Conservation (phyloP, 2,797 vertebrate species). For the Anguilla obscura region DNA sequence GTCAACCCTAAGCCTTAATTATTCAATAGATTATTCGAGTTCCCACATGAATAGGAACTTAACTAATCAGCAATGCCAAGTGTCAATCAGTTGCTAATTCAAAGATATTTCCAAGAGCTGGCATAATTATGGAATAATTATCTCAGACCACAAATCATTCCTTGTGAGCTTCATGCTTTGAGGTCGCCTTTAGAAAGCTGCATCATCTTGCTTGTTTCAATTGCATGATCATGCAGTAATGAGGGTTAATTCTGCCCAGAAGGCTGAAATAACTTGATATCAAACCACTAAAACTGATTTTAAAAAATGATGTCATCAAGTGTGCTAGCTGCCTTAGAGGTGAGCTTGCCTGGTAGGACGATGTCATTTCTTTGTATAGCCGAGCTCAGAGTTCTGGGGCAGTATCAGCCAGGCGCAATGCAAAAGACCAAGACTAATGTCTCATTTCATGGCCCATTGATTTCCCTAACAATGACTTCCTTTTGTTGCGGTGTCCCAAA, state of each 20-base stretch:
- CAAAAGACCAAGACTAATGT: slow-evolving; percentile 15
- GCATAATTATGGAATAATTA: neutral
- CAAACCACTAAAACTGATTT: neutral
- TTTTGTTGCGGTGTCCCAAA: slow-evolving; percentile 31
- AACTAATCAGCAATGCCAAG: neutral
- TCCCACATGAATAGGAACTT: neutral
- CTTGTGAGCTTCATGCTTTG: neutral
- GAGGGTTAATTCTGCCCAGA: neutral
- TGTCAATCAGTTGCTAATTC: slow-evolving; percentile 13
- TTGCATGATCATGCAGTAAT: neutral
- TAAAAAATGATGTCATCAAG: neutral
- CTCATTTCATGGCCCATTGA: slow-evolving; percentile 38
- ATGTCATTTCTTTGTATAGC: neutral
- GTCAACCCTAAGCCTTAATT: neutral
- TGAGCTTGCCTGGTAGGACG: neutral
- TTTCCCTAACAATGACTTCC: slow-evolving; percentile 27
- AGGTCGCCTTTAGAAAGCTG: neutral
- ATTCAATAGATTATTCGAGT: neutral
- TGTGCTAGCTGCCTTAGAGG: neutral
- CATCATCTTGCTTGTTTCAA: neutral
- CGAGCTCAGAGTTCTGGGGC: neutral
- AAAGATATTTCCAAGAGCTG: neutral
- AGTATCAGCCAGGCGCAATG: neutral
- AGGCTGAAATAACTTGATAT: neutral
- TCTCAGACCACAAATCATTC: neutral